Base-by-base conservation (phyloP, 2,888 invertebrate genomes). In the Heteromyza rotundicornis region DNA sequence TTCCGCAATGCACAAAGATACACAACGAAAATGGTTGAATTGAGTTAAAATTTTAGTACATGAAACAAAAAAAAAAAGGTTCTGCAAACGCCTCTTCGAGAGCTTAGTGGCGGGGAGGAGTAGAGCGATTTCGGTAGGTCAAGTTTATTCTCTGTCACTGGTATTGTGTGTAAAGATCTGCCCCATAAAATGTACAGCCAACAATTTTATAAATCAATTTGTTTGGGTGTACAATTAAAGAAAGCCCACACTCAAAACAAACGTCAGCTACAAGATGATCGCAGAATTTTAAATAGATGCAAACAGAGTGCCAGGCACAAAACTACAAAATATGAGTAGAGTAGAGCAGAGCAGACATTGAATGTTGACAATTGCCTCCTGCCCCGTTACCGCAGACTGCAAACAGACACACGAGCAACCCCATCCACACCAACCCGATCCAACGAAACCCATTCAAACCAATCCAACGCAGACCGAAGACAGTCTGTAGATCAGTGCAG, bases 311-410 rank as follows among this genome's bases (percentile, higher is more conserved):
- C 32, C 7, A 32, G 32, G 5, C 32, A 12, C 32, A 5, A 32
- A 8, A 32, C 32, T 32, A 12, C 7, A 22, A 64, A 66, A 62
- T 68, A 64, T 66, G 57, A 47, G 22, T 51, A n/a, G n/a, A n/a
- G n/a, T n/a, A n/a, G n/a, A n/a, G n/a, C n/a, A n/a, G 40, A 36
- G 49, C 36, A 36, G 16, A 40, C 40, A 27, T 27, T 27, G 27
- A 60, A 63, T 57, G 59, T 16, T 53, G 44, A 62, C 27, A 63
- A 62, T 64, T 65, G 63, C 63, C 63, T 64, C 53, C 50, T 54
- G 50, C 59, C 60, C 59, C 54, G 60, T 35, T 57, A 47, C 22
- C 57, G 22, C 22, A 44, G 53, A 40, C 57, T 22, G n/a, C 16
- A 53, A 2, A 27, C 17, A 49, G 10, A 49, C 19, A n/a, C 40